Base-by-base conservation (phyloP, 2,888 invertebrate genomes). In the Teinopalpus imperialis region DNA sequence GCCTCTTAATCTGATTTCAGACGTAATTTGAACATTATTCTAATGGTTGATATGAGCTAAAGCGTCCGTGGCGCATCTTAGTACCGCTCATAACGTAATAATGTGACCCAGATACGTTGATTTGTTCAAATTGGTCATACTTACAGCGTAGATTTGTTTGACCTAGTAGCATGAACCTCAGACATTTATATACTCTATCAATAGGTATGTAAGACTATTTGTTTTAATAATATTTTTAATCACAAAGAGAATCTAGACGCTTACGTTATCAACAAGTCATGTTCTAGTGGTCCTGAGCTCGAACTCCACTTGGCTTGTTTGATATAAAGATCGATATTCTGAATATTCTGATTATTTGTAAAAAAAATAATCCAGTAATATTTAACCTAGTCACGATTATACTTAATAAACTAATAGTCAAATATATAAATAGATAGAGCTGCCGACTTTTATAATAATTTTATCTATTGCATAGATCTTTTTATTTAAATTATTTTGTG, bases 41-140 rank as follows among this genome's bases (percentile, higher is more conserved):
- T 49, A 46, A 47, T 35, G 31, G 36, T 44, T 32, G 37, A 24
- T 35, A 23, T 18, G 13, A 34, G 37, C n/a, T 43, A 43, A 32
- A 39, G 13, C 29, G 26, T 27, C 29, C 35, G 31, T 16, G 30
- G 35, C 31, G 51, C 58, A 56, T 64, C 63, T 61, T 57, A 56
- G 57, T 54, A 52, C 46, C 57, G 60, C 57, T 63, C 66, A 62
- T 71, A 67, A 60, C 68, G 59, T 57, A 66, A 66, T 77, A 74
- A 74, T 72, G 69, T 77, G 82, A 56, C 75, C 82, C 63, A 80
- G 66, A 81, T 81, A 59, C 70, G 74, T 74, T 79, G 79, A 83
- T 85, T 81, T 74, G 76, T 56, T 71, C 69, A 77, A 85, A 85
- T 85, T 82, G 81, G 56, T 60, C 68, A 66, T 73, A 74, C 72